Conservation (phyloP, 2,797 vertebrate species). For the Alcedo quadribrachys region DNA sequence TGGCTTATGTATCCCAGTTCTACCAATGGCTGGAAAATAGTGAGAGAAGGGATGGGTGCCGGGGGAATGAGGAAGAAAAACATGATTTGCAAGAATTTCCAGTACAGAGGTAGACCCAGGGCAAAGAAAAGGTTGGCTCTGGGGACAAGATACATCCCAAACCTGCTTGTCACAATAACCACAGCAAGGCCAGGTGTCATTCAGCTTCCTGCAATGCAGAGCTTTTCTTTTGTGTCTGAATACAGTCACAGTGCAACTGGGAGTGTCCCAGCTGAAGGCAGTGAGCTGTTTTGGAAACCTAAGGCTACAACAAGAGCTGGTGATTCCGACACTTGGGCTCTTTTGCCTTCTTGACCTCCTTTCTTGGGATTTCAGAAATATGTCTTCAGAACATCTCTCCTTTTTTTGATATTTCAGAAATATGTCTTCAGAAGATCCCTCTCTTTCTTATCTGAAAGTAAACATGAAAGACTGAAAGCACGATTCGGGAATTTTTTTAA, state of each 20-base stretch:
- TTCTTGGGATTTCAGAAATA: slow-evolving; percentile 7
- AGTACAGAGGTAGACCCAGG: neutral
- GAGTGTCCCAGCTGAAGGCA: neutral
- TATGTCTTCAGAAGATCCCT: neutral
- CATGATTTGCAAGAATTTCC: neutral
- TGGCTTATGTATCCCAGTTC: neutral
- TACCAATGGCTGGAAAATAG: neutral
- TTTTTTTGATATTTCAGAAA: neutral
- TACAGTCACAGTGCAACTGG: neutral
- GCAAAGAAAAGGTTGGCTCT: neutral
- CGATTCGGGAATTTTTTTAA: neutral
- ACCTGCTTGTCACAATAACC: neutral
- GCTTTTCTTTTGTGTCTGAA: neutral
- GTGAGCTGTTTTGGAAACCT: neutral
- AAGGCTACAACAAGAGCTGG: neutral
- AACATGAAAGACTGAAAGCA: slow-evolving; percentile 26
- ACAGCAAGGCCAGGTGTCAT: neutral
- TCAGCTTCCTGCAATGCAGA: neutral
- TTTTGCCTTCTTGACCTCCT: neutral
- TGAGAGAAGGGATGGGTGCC: rapidly evolving
- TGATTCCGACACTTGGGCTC: neutral
- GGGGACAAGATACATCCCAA: neutral
- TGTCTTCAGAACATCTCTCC: neutral
- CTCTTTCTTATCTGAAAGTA: neutral
- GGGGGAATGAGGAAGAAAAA: neutral